phyloP scores from a whole-genome alignment of 2,797 vertebrate species.

The Etheostoma perlongum region DNA sequence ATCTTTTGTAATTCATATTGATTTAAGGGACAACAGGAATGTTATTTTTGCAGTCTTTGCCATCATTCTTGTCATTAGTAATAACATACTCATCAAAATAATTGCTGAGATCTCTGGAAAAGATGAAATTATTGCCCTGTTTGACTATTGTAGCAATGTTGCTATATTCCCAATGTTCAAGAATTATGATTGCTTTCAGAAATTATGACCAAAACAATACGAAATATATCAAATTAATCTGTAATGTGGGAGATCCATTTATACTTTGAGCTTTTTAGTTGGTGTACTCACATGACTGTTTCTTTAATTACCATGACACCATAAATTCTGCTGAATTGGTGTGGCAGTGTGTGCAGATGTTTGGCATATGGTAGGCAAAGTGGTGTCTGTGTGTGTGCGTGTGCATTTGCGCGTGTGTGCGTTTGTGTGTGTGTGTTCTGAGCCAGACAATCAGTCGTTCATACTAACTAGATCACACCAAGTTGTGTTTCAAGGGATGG shows the following conservation, averaged over 20 bases:
- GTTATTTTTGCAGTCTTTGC: background rate
- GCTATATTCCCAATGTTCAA: background rate
- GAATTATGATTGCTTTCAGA: background rate
- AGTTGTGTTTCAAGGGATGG: conserved; percentile 20
- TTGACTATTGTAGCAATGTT: background rate
- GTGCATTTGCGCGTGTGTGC: background rate
- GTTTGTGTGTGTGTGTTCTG: background rate
- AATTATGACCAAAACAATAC: background rate
- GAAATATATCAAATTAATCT: background rate
- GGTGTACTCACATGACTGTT: background rate
- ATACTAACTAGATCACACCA: conserved; percentile 3
- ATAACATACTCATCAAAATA: background rate
- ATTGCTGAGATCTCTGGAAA: background rate
- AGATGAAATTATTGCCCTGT: background rate
- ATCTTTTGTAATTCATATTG: background rate
- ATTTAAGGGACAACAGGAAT: background rate
- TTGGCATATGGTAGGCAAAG: background rate
- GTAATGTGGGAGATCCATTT: background rate
- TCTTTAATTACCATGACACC: background rate
- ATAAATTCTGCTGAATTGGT: background rate
- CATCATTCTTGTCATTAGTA: background rate
- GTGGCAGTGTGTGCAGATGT: conserved; percentile 3
- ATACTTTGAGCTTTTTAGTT: background rate
- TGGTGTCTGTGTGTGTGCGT: background rate
- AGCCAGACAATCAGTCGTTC: conserved; percentile 8